Evolutionary conservation across 2,797 vertebrate genomes (phyloP), one percentile per base, ranked within the genome.

Genomic region (Coregonus sp.): DNA sequence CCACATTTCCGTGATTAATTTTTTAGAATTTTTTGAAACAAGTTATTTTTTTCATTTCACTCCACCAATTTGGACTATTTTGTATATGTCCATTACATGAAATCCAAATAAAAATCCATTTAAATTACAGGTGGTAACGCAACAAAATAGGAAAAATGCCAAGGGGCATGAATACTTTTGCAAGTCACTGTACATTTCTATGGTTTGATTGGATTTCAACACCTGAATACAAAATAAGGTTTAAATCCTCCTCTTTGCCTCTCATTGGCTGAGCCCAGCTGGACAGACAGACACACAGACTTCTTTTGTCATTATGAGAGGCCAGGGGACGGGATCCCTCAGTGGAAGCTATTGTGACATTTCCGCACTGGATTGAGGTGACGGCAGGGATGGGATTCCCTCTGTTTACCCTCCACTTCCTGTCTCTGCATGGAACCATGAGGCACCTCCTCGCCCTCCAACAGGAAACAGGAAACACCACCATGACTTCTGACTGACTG

Each of bases 401-500:
- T 94, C 82, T 86, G 85, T 90, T 92, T 93, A 89, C 87, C 85
- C 77, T 85, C 77, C 75, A 89, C 87, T 93, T 94, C 92, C 92
- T 91, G 85, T 84, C 86, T 82, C 84, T 82, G 85, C 85, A 81
- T 87, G 86, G 86, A 91, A 90, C 85, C 83, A 85, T 80, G 77
- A 87, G 86, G 74, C 80, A 71, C 16, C 52, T 56, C 52, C 79
- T 82, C 70, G 5, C 77, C 79, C 82, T 33, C 83, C 81, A 59
- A 76, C 78, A 80, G 80, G 78, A 82, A 85, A 76, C 59, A 15
- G 15, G 18, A 77, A 47, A 54, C 63, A 75, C 50, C n/a, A 66
- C 47, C 59, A 51, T 74, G 71, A 40, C 25, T 47, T 74, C 25
- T 70, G 31, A 59, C 67, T 56, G 14, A 54, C 2, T 16, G 11